Evolutionary conservation across 2,888 invertebrate genomes (phyloP).

Genomic region (Limnephilus rhombicus): DNA sequence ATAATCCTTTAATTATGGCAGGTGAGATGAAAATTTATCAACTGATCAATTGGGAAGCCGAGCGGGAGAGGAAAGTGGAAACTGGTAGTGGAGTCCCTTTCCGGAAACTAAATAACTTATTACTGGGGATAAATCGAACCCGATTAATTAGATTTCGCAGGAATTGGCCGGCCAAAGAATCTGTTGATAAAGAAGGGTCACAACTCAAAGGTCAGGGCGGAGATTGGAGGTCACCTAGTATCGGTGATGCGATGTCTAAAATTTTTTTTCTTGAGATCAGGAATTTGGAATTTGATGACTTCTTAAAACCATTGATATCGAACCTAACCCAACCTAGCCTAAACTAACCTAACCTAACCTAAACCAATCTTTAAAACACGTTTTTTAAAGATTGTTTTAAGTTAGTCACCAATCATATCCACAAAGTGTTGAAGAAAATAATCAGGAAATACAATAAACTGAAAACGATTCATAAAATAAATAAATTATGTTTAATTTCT

Average conservation of each 20-base stretch:
- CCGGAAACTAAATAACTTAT: background rate
- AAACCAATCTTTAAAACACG: too few species aligned
- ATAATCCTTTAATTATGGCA: background rate
- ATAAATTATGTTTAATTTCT: too few species aligned
- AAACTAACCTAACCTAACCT: too few species aligned
- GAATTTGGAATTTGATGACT: too few species aligned
- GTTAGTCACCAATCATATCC: too few species aligned
- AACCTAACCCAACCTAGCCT: too few species aligned
- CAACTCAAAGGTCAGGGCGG: constrained; percentile 20
- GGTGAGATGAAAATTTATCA: background rate
- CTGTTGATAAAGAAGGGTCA: constrained; percentile 42
- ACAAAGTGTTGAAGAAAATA: background rate
- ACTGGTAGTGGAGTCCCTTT: background rate
- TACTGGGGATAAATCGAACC: constrained; percentile 17
- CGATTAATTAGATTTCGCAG: constrained; percentile 34
- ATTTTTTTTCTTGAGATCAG: background rate
- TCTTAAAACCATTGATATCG: too few species aligned
- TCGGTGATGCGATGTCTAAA: background rate
- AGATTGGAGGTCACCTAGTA: background rate
- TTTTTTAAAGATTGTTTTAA: too few species aligned
- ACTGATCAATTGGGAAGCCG: background rate
- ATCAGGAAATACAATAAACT: background rate
- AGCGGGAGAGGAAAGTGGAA: background rate
- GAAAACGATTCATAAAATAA: too few species aligned
- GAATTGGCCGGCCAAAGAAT: constrained; percentile 29